phyloP scores from a whole-genome alignment of 2,113 vertebrate genomes.

The Hippolais icterina region DNA sequence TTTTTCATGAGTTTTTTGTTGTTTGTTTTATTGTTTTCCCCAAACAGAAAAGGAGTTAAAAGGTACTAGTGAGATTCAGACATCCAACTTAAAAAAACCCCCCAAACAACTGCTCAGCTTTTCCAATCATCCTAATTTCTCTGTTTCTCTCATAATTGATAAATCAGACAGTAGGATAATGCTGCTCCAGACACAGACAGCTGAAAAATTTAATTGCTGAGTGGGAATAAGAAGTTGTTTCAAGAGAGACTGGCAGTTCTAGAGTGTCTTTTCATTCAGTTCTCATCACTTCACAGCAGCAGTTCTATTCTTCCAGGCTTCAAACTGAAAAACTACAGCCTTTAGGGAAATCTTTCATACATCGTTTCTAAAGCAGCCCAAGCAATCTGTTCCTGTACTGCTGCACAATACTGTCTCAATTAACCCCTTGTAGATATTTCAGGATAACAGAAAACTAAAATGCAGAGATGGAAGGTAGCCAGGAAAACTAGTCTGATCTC shows the following conservation, averaged over 20 bases:
- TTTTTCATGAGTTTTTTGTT: not conserved
- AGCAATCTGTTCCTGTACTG: not conserved
- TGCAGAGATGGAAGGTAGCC: not conserved
- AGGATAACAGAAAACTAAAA: not conserved
- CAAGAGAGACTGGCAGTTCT: not conserved
- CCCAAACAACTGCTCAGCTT: not conserved
- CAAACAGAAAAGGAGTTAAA: not conserved
- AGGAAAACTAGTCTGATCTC: not conserved
- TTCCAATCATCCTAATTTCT: not conserved
- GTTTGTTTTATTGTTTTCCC: not conserved
- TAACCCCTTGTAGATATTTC: constrained; percentile 19
- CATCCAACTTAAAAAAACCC: not conserved
- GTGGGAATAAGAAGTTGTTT: not conserved
- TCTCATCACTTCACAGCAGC: not conserved
- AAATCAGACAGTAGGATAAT: not conserved
- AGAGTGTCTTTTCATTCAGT: constrained; percentile 2
- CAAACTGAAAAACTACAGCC: not conserved
- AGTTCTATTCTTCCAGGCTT: not conserved
- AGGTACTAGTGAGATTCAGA: not conserved
- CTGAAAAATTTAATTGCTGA: not conserved
- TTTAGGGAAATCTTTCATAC: constrained; percentile 37
- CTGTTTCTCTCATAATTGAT: not conserved
- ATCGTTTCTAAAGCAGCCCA: constrained; percentile 23
- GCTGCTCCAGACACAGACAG: not conserved
- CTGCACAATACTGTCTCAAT: not conserved